Evolutionary conservation across 2,113 vertebrate genomes (phyloP).

Genomic region (Rhagologus leucostigma): DNA sequence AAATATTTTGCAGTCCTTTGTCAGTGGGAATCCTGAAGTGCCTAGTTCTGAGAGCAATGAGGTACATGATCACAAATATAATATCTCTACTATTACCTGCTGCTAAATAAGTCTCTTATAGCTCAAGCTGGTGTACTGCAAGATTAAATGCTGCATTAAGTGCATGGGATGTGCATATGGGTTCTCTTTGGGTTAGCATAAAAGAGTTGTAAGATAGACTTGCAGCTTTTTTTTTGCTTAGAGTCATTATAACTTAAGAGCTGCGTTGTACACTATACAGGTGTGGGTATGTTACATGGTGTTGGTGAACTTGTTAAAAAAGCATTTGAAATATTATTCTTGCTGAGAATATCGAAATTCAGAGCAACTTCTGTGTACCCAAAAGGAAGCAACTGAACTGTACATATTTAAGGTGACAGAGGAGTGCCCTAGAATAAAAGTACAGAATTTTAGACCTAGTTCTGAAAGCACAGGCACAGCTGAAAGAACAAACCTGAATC

Average conservation of each 20-base stretch:
- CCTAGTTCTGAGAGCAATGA: not conserved
- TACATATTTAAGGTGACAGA: not conserved
- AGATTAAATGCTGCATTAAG: not conserved
- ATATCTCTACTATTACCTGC: not conserved
- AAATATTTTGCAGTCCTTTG: not conserved
- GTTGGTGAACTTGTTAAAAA: not conserved
- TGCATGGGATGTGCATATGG: no score
- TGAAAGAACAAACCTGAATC: not conserved
- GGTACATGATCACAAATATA: not conserved
- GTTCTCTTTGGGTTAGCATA: not conserved
- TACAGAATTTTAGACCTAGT: not conserved
- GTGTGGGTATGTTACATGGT: not conserved
- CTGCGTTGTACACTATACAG: not conserved
- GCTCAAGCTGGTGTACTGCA: not conserved
- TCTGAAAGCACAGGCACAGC: not conserved
- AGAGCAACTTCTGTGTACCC: not conserved
- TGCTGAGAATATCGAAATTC: not conserved
- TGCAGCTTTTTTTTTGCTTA: not conserved
- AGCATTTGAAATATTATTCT: not conserved
- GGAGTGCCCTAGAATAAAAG: not conserved
- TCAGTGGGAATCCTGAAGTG: not conserved
- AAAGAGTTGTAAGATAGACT: not conserved
- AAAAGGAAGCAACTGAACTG: not conserved
- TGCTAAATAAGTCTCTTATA: not conserved
- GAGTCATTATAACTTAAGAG: not conserved